Conservation (phyloP, 2,113 vertebrate genomes). For the Mastomys natalensis region DNA sequence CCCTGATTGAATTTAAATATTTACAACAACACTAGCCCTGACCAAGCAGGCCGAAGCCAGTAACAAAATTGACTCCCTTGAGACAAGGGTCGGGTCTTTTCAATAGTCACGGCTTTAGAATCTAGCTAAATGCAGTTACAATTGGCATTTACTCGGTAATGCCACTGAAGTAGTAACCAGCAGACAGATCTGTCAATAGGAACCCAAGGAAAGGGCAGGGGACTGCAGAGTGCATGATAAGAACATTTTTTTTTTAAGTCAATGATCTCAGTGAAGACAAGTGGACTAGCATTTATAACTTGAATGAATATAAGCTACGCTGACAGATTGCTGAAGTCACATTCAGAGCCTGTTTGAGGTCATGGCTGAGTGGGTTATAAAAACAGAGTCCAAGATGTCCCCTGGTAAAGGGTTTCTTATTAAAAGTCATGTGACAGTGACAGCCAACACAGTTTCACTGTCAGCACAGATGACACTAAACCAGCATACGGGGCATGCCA, state of each 20-base stretch:
- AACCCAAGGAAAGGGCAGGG: not conserved
- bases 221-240: not conserved
- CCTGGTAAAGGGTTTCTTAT: slow-evolving; percentile 86
- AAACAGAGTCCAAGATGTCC: slow-evolving; percentile 90
- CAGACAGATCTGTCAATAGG: not conserved
- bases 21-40: too few species aligned
- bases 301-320: slow-evolving; percentile 95
- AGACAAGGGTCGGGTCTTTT: not conserved
- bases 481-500: slow-evolving; percentile 86
- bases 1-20: too few species aligned
- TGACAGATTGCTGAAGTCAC: slow-evolving; percentile 90
- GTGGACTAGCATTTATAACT: slow-evolving; percentile 98
- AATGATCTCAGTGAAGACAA: slow-evolving; percentile 96
- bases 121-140: not conserved
- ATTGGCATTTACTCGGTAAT: not conserved
- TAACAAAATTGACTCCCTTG: not conserved
- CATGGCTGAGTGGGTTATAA: slow-evolving; percentile 91
- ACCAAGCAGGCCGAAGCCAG: not conserved
- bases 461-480: slow-evolving; percentile 90
- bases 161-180: not conserved
- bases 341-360: slow-evolving; percentile 90
- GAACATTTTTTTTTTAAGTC: slow-evolving; percentile 88
- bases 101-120: not conserved
- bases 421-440: slow-evolving; percentile 86
- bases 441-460: slow-evolving; percentile 88